Conservation (phyloP, 2,113 vertebrate species). For the Oreochromis aureus region DNA sequence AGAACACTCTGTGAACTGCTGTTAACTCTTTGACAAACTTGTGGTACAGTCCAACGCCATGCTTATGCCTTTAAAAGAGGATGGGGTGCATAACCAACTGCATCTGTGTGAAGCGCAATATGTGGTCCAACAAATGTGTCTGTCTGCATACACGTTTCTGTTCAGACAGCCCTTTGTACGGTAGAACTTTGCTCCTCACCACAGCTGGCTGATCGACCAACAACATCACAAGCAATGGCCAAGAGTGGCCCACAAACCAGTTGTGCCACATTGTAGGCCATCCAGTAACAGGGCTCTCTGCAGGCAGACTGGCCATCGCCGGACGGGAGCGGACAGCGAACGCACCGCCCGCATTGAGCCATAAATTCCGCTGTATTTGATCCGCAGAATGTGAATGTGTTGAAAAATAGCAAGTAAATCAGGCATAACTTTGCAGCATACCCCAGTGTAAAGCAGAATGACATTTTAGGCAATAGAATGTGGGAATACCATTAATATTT, state of each 20-base stretch:
- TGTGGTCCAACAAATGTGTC: not conserved
- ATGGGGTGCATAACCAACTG: not conserved
- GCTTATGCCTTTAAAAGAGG: not conserved
- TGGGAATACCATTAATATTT: not conserved
- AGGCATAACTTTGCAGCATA: not conserved
- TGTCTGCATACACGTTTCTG: not conserved
- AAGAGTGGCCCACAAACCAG: not conserved
- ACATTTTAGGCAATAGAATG: not conserved
- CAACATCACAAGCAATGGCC: not conserved
- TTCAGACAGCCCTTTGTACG: not conserved
- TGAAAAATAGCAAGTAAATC: not conserved
- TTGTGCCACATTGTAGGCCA: not conserved
- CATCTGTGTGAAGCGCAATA: not conserved
- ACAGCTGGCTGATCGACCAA: not conserved
- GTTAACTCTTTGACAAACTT: not conserved
- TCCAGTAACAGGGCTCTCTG: not conserved
- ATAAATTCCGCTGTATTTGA: not conserved
- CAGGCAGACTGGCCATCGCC: not conserved
- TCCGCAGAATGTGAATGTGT: not conserved
- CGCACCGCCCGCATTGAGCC: accelerated
- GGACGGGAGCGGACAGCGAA: not conserved
- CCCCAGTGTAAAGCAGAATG: not conserved
- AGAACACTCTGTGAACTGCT: not conserved
- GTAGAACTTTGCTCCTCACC: not conserved
- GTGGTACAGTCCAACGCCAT: not conserved